Conservation (phyloP, 2,888 invertebrate genomes). For the Clivina fossor region DNA sequence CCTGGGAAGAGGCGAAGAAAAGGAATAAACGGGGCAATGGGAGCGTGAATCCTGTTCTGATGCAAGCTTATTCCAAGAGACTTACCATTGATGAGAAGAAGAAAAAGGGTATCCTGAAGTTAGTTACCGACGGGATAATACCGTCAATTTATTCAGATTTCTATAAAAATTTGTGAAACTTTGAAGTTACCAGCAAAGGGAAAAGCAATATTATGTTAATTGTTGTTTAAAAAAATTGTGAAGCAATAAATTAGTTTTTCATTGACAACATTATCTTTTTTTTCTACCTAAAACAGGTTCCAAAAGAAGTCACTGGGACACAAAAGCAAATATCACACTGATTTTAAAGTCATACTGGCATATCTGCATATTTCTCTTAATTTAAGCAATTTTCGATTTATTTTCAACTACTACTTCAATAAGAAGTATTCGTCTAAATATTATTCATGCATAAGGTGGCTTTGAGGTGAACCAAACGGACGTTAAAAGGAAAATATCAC, state of each 20-base stretch:
- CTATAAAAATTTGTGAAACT: conserved; percentile 10
- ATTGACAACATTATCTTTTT: conserved; percentile 5
- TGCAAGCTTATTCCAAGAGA: conserved; percentile 10
- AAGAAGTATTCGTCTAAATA: conserved; percentile 25
- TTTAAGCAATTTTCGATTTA: conserved; percentile 28
- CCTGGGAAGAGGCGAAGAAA: conserved; percentile 8
- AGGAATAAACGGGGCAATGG: conserved; percentile 7
- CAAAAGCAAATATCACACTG: conserved; percentile 15
- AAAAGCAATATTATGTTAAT: conserved; percentile 9
- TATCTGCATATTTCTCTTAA: conserved; percentile 27
- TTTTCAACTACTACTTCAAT: conserved; percentile 28
- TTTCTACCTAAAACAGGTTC: conserved; percentile 25
- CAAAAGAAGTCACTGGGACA: conserved; percentile 17
- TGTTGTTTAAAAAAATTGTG: conserved; percentile 7
- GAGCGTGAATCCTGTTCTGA: conserved; percentile 6
- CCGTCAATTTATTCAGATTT: conserved; percentile 8
- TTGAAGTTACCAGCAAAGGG: conserved; percentile 10
- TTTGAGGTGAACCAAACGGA: conserved; percentile 16
- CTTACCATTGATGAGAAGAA: conserved; percentile 10
- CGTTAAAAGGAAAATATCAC: conserved; percentile 14
- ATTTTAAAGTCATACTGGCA: conserved; percentile 16
- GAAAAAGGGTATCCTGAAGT: conserved; percentile 7
- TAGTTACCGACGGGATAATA: conserved; percentile 8
- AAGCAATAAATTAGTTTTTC: conserved; percentile 5
- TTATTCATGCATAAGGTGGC: conserved; percentile 17